phyloP scores from a whole-genome alignment of 2,888 invertebrate species.

The Rhingia campestris region DNA sequence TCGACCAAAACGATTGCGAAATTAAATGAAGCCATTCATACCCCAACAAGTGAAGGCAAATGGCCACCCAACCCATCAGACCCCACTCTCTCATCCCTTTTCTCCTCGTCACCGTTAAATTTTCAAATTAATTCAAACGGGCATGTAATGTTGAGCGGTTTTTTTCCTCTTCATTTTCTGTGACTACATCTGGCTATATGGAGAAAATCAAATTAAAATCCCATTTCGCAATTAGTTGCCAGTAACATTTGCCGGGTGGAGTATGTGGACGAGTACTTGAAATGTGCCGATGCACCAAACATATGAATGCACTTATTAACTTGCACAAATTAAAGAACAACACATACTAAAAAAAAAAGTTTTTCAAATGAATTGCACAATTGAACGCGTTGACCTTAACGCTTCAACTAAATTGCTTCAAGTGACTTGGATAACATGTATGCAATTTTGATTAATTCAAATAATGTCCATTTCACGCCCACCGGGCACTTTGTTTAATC shows the following conservation, averaged over 20 bases:
- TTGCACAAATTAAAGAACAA: conserved; percentile 44
- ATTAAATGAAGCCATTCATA: conserved; percentile 62
- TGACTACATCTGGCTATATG: conserved; percentile 23
- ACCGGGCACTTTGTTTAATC: conserved; percentile 8
- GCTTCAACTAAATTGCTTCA: conserved; percentile 58
- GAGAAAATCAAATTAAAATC: conserved; percentile 69
- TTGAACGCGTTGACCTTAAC: conserved; percentile 63
- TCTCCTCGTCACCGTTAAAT: conserved; percentile 19
- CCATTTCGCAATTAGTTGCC: conserved; percentile 65
- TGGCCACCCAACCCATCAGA: conserved; percentile 6
- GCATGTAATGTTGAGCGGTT: conserved; percentile 55
- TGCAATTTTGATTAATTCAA: conserved; percentile 20
- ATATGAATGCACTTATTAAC: conserved; percentile 50
- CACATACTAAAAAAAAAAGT: conserved; percentile 10
- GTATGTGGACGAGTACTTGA: not conserved
- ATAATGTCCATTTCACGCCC: conserved; percentile 8
- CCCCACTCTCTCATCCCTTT: not conserved
- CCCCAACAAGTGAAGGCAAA: not conserved
- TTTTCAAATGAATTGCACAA: conserved; percentile 40
- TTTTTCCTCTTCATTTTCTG: conserved; percentile 14
- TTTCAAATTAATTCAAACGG: conserved; percentile 68
- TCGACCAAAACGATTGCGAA: conserved; percentile 54
- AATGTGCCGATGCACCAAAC: conserved; percentile 34
- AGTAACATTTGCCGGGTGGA: conserved; percentile 30
- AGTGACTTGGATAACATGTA: conserved; percentile 50